Conservation (phyloP, 2,888 invertebrate species). For the Dolichomitus sp. region DNA sequence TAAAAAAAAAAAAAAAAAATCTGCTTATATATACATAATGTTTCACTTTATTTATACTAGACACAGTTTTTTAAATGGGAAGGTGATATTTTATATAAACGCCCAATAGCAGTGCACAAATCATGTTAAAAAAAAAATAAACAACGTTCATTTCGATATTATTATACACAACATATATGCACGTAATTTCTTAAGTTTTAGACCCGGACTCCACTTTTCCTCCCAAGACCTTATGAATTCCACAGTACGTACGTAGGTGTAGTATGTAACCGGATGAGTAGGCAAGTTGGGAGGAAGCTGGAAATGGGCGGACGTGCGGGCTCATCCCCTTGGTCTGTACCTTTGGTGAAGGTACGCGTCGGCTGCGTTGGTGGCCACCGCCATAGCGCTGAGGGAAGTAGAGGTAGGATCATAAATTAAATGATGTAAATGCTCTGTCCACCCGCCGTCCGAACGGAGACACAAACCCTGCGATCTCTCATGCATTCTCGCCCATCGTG, state of each 20-base stretch:
- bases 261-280: conserved; percentile 25
- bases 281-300: conserved; percentile 40
- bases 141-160: too few relatives aligned
- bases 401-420: conserved; percentile 84
- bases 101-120: too few relatives aligned
- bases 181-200: not conserved
- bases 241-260: conserved; percentile 36
- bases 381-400: conserved; percentile 67
- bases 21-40: too few relatives aligned
- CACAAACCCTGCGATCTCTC: conserved; percentile 71
- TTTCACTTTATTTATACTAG: too few relatives aligned
- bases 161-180: not conserved
- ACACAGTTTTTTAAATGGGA: too few relatives aligned
- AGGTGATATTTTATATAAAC: too few relatives aligned
- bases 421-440: conserved; percentile 86
- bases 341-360: conserved; percentile 63
- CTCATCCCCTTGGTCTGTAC: conserved; percentile 56
- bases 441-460: conserved; percentile 81
- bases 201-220: not conserved
- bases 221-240: conserved; percentile 19
- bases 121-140: not conserved
- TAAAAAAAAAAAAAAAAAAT: too few relatives aligned
- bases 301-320: conserved; percentile 41
- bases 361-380: conserved; percentile 67
- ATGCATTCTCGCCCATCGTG: conserved; percentile 44